phyloP scores from a whole-genome alignment of 2,797 vertebrate genomes.

The Protosalanx chinensis region DNA sequence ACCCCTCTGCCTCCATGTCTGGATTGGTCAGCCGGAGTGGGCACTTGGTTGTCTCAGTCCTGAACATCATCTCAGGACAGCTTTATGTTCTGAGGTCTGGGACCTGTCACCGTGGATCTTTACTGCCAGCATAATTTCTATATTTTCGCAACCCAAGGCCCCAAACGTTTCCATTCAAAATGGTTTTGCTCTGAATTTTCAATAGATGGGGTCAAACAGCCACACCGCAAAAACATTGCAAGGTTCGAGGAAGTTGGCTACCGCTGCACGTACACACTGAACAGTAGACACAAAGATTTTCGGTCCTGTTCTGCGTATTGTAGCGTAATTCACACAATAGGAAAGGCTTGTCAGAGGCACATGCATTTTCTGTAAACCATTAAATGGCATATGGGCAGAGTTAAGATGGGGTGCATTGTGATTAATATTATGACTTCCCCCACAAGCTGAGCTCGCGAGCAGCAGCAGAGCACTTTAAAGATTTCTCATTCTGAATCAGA shows the following conservation, averaged over 20 bases:
- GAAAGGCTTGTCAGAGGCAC: constrained; percentile 31
- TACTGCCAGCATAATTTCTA: constrained; percentile 63
- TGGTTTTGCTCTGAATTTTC: background rate
- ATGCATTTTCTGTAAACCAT: constrained; percentile 41
- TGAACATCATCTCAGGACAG: constrained; percentile 70
- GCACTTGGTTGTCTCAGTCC: constrained; percentile 49
- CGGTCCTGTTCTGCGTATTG: background rate
- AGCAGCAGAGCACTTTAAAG: constrained; percentile 37
- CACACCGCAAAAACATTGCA: background rate
- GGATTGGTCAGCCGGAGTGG: constrained; percentile 48
- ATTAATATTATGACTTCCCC: constrained; percentile 46
- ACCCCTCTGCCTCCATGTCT: constrained; percentile 52
- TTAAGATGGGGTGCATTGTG: constrained; percentile 41
- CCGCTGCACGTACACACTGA: background rate
- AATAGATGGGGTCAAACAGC: background rate
- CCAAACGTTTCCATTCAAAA: constrained; percentile 29
- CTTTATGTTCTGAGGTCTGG: constrained; percentile 74
- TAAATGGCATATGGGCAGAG: constrained; percentile 45
- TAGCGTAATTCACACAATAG: background rate
- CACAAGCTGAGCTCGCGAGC: constrained; percentile 30
- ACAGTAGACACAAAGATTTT: too few species aligned
- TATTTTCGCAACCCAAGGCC: constrained; percentile 40
- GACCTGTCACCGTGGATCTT: constrained; percentile 69
- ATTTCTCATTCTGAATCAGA: constrained; percentile 24
- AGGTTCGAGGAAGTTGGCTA: background rate